These are phyloP conservation scores for Bothrops jararaca DNA, from an alignment of 2,113 vertebrate genomes.

Conservation along the genomic window DNA sequence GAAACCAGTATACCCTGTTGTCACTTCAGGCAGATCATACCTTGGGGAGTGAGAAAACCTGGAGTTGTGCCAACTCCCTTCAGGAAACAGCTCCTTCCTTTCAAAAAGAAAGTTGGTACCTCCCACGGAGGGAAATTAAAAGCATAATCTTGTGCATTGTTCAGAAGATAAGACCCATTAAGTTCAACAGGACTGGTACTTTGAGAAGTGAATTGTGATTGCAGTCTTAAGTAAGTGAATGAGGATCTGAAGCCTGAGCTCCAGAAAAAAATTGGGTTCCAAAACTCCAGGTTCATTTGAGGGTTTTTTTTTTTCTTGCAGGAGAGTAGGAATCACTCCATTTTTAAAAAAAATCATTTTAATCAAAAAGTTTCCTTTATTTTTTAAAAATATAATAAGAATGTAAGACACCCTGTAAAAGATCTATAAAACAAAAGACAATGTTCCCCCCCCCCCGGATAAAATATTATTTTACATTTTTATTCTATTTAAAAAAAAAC, in stretches of 20 bases:
- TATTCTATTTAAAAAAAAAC: background rate
- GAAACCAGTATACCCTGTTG: background rate
- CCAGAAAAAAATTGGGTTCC: background rate
- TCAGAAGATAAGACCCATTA: background rate
- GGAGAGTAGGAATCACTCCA: background rate
- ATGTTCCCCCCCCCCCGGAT: background rate
- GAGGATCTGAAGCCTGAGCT: background rate
- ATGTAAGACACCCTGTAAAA: background rate
- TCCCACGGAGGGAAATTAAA: background rate
- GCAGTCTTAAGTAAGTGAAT: background rate
- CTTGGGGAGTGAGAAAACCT: background rate
- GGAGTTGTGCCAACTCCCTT: background rate
- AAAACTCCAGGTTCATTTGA: background rate
- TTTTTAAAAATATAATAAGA: background rate
- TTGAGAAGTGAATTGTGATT: background rate
- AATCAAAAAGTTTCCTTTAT: background rate
- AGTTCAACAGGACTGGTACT: background rate
- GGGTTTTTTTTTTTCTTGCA: background rate
- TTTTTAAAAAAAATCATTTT: background rate
- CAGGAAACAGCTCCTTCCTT: background rate
- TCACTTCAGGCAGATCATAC: background rate
- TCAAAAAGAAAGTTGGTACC: conserved; percentile 16
- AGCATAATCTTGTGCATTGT: background rate
- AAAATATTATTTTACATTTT: background rate
- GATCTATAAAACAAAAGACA: background rate